Evolutionary conservation across 1,140 invertebrate genomes (phyloP).

Genomic region (Drosophila takahashii): DNA sequence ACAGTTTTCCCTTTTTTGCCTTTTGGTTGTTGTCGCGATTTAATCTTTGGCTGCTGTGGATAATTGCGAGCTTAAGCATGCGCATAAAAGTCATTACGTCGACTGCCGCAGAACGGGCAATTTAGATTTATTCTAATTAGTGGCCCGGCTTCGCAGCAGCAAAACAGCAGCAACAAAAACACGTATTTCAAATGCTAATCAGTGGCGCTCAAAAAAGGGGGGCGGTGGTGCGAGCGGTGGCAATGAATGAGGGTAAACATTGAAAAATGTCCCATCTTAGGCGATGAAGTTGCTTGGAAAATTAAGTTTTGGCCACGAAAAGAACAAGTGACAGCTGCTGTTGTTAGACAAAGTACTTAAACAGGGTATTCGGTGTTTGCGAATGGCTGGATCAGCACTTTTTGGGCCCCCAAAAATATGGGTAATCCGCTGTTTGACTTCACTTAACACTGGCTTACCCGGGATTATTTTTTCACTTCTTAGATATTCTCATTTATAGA

Average conservation of each 20-base stretch:
- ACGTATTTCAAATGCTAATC: constrained; percentile 76
- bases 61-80: constrained; percentile 80
- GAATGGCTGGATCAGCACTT: constrained; percentile 1
- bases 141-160: constrained; percentile 28
- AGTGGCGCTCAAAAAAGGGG: constrained; percentile 37
- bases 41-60: constrained; percentile 80
- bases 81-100: constrained; percentile 80
- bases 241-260: constrained; percentile 29
- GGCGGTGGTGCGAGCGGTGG: no score
- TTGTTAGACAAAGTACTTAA: constrained; percentile 34
- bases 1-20: constrained; percentile 24
- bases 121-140: constrained; percentile 82
- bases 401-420: not conserved
- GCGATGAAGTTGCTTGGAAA: constrained; percentile 73
- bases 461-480: not conserved
- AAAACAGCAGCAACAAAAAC: constrained; percentile 34
- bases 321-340: constrained; percentile 59
- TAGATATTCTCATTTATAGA: no score
- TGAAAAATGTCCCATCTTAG: constrained; percentile 77
- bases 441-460: not conserved
- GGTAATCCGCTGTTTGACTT: not conserved
- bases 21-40: constrained; percentile 61
- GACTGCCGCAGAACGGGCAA: constrained; percentile 78
- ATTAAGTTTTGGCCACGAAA: constrained; percentile 56
- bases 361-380: not conserved